Evolutionary conservation across 2,888 invertebrate species (phyloP).

Genomic region (Nemurella pictetii): DNA sequence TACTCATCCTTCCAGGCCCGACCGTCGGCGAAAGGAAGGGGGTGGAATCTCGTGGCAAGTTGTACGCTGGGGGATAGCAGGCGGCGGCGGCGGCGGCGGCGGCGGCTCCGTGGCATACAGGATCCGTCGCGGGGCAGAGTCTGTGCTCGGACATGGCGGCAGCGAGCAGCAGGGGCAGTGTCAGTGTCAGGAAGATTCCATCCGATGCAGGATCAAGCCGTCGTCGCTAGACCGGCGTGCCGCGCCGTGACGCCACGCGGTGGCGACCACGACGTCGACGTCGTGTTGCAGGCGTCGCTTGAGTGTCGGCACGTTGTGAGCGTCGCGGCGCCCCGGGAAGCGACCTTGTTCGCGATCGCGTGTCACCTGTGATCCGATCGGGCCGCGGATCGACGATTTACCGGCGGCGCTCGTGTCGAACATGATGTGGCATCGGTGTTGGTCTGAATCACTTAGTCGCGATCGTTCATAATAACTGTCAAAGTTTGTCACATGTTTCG

Average conservation of each 20-base stretch:
- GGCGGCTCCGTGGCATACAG: background rate
- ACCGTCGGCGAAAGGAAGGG: background rate
- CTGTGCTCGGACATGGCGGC: background rate
- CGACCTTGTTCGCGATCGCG: too few relatives aligned
- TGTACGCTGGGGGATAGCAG: slow-evolving; percentile 8
- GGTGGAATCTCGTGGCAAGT: slow-evolving; percentile 13
- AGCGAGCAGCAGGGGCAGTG: background rate
- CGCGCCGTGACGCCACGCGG: background rate
- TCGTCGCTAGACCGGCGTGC: background rate
- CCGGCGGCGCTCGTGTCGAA: too few relatives aligned
- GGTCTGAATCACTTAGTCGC: too few relatives aligned
- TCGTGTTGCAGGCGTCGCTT: background rate
- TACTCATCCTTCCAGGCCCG: background rate
- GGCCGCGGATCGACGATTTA: too few relatives aligned
- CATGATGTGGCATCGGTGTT: too few relatives aligned
- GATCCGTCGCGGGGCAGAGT: background rate
- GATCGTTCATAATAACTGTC: too few relatives aligned
- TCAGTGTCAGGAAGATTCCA: background rate
- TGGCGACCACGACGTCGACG: background rate
- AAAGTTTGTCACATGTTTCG: too few relatives aligned
- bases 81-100: background rate
- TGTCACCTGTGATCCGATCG: too few relatives aligned
- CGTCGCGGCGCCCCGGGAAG: background rate
- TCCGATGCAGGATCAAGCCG: background rate
- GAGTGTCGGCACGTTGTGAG: background rate